A percentile compares a stretch with the other conserved stretches of the same genome.
These are phyloP conservation scores for Dascillus cervinus DNA, from an alignment of 2,888 invertebrate species.

Conservation along the genomic window DNA sequence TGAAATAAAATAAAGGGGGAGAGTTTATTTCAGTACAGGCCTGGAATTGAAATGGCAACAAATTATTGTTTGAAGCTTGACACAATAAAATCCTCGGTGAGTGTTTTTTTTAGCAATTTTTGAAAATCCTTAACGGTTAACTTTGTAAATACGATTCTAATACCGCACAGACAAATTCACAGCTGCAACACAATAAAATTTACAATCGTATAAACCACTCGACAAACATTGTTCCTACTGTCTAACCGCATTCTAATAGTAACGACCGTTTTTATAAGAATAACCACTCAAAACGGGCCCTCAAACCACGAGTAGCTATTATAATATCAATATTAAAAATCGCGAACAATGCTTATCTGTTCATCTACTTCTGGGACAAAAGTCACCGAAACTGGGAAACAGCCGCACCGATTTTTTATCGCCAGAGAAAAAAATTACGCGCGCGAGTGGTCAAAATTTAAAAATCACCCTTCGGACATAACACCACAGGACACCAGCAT, in stretches of 20 bases:
- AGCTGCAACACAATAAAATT: slow-evolving; percentile 13
- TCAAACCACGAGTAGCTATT: slow-evolving; percentile 24
- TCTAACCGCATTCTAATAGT: slow-evolving; percentile 18
- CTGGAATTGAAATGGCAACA: too few species aligned
- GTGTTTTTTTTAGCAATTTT: too few species aligned
- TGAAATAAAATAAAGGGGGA: too few species aligned
- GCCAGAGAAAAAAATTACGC: slow-evolving; percentile 10
- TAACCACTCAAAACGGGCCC: slow-evolving; percentile 16
- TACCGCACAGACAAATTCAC: slow-evolving; percentile 4
- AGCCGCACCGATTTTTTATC: too few species aligned
- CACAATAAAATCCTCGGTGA: too few species aligned
- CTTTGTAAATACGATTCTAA: too few species aligned
- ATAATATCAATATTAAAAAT: slow-evolving; percentile 26
- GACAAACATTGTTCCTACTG: slow-evolving; percentile 16
- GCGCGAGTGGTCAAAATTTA: slow-evolving; percentile 31
- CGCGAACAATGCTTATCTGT: too few species aligned
- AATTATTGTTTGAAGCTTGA: too few species aligned
- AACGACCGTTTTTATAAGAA: slow-evolving; percentile 18
- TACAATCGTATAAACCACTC: slow-evolving; percentile 16
- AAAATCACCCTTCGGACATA: slow-evolving; percentile 27
- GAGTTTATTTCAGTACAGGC: too few species aligned
- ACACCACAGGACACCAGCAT: slow-evolving; percentile 27
- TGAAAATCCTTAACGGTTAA: too few species aligned
- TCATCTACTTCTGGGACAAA: too few species aligned
- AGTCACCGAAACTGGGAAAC: too few species aligned